Evolutionary conservation across 2,113 vertebrate species (phyloP), one percentile per base, ranked within the genome.

Genomic region (Microcebus murinus): DNA sequence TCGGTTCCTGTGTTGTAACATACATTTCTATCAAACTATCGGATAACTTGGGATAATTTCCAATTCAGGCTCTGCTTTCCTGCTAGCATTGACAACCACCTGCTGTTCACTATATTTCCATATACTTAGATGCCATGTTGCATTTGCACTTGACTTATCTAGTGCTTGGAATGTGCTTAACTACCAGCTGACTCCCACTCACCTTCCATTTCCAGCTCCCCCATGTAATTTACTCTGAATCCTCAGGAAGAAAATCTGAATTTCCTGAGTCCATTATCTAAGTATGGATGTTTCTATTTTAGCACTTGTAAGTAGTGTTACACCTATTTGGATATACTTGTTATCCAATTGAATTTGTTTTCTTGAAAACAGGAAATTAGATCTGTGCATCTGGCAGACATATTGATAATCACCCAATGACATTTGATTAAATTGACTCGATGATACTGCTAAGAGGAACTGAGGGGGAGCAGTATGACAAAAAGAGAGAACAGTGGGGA

Each of bases 241-340:
- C 14, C n/a, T 25, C 42, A 91, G 77, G 79, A 91, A 96, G 55
- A 89, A 61, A 91, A 63, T 85, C 42, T 83, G 73, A 96, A 59
- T 89, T 81, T 68, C 23, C 21, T 79, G 36, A 50, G 65, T 84
- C 48, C 7, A 12, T 67, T 71, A 89, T 42, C 36, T 48, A 42
- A 71, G 27, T 93, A 15, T 25, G 8, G 9, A 7, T 71, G 50
- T 42, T 94, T 90, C 85, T 52, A 52, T 39, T 74, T 87, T 74
- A 90, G 13, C 21, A 74, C 50, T 67, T 92, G 48, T n/a, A 73
- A 87, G 73, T 85, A 89, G 59, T 57, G 68, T 76, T 65, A 68
- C 8, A 52, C 12, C 31, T 88, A 87, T 85, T 90, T 95, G 95
- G 84, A 87, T 55, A 11, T 11, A 74, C 57, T 48, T 34, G 15